phyloP scores from a whole-genome alignment of 2,113 vertebrate genomes.

The Larimichthys crocea region DNA sequence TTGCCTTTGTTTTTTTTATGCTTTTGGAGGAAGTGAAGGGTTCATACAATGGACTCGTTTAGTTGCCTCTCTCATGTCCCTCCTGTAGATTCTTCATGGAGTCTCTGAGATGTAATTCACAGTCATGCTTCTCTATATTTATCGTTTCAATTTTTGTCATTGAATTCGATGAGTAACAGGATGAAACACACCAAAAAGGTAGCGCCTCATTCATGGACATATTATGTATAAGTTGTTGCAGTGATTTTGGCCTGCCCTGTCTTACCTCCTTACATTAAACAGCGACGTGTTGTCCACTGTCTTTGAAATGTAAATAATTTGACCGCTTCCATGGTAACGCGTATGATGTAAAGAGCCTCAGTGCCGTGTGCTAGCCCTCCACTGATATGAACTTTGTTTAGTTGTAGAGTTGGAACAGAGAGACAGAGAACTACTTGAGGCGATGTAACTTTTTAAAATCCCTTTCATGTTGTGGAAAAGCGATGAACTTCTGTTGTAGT shows the following conservation, averaged over 20 bases:
- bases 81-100: conserved; percentile 67
- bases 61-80: conserved; percentile 60
- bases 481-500: conserved; percentile 78
- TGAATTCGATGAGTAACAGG: conserved; percentile 4
- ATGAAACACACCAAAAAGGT: conserved; percentile 21
- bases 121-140: conserved; percentile 41
- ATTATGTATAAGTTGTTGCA: conserved; percentile 4
- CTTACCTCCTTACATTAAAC: conserved; percentile 40
- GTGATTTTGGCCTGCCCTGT: conserved; percentile 47
- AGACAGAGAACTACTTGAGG: conserved; percentile 59
- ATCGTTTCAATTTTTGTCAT: conserved; percentile 36
- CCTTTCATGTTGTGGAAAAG: conserved; percentile 81
- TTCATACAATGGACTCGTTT: conserved; percentile 38
- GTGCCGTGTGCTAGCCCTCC: conserved; percentile 36
- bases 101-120: conserved; percentile 55
- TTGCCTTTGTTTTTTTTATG: conserved; percentile 21
- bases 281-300: conserved; percentile 42
- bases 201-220: conserved; percentile 24
- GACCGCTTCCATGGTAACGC: conserved; percentile 67
- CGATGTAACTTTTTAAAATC: conserved; percentile 64
- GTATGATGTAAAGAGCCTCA: conserved; percentile 67
- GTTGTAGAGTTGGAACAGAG: conserved; percentile 48
- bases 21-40: conserved; percentile 28
- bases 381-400: conserved; percentile 68
- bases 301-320: conserved; percentile 78